Percentiles rank a stretch among this genome's conserved stretches.
Evolutionary conservation across 2,113 vertebrate genomes (phyloP).

Genomic region (Ictalurus punctatus): DNA sequence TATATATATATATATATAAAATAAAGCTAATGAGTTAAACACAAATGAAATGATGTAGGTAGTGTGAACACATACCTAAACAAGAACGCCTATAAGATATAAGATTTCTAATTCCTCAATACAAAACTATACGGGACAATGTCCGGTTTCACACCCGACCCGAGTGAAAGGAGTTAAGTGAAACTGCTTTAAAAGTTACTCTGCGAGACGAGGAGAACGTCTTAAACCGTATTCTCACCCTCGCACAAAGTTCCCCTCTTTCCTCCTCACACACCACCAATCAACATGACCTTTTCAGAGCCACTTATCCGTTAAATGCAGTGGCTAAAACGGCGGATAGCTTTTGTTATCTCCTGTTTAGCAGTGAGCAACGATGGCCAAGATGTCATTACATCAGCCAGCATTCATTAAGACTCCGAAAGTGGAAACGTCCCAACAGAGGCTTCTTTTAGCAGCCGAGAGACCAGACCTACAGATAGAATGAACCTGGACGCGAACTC

Average conservation of each 20-base stretch:
- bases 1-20: neutral
- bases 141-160: neutral
- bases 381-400: constrained; percentile 70
- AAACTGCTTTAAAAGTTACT: neutral
- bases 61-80: neutral
- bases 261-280: constrained; percentile 27
- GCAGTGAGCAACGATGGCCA: constrained; percentile 60
- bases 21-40: neutral
- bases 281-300: constrained; percentile 55
- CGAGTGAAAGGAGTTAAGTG: neutral
- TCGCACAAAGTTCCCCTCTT: constrained; percentile 27
- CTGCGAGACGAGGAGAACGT: neutral
- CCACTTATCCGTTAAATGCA: constrained; percentile 70
- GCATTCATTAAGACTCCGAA: constrained; percentile 67
- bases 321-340: constrained; percentile 71
- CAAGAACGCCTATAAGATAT: neutral
- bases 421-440: constrained; percentile 67
- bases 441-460: constrained; percentile 64
- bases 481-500: constrained; percentile 55
- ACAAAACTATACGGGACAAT: neutral
- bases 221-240: constrained; percentile 12
- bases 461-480: constrained; percentile 58
- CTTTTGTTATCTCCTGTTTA: constrained; percentile 67
- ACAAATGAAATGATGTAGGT: neutral
- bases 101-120: neutral